Base-by-base conservation (phyloP, 2,113 vertebrate species). In the Hydrolagus affinis region DNA sequence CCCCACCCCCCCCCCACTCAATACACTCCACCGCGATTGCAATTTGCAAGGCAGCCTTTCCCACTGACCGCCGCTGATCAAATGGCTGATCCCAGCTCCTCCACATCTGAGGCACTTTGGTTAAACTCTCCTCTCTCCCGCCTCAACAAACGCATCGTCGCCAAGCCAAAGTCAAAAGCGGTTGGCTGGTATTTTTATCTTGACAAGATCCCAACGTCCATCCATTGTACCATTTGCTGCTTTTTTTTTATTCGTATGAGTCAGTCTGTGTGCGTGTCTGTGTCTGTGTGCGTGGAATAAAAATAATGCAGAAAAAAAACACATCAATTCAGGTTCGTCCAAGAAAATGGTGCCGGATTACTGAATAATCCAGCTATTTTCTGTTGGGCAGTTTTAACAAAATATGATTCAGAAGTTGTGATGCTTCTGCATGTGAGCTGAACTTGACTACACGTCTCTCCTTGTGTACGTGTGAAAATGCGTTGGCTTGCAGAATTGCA, bases 371-470 rank as follows among this genome's bases (percentile, higher is more conserved):
- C 71, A 86, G 71, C 0, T 0, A 86, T 78, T 88, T 86, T 56
- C 87, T 78, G 85, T 85, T 86, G 86, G 88, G 89, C 88, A 89
- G 91, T 90, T 90, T 88, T 88, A 88, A 89, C 72, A 71, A 17
- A 44, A 44, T 44, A 44, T 44, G 44, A 44, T 44, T 44, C 1
- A 44, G 44, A 44, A 44, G 6, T 1, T 44, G 44, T 3, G 44
- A 44, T 44, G 44, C 44, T 44, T 44, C 1, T 44, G 44, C 44
- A 44, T 6, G 2, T 44, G 44, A 44, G 44, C 89, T 91, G 91
- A 94, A 94, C 91, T 93, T 93, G 94, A 92, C 91, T 91, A 86
- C 68, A 85, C 86, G 88, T 91, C 89, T 90, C 87, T 89, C 88
- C 90, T 86, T 87, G 89, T 90, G 91, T 44, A 6, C 6, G 44